Conservation (phyloP, 2,888 invertebrate genomes). For the Chesias legatella region DNA sequence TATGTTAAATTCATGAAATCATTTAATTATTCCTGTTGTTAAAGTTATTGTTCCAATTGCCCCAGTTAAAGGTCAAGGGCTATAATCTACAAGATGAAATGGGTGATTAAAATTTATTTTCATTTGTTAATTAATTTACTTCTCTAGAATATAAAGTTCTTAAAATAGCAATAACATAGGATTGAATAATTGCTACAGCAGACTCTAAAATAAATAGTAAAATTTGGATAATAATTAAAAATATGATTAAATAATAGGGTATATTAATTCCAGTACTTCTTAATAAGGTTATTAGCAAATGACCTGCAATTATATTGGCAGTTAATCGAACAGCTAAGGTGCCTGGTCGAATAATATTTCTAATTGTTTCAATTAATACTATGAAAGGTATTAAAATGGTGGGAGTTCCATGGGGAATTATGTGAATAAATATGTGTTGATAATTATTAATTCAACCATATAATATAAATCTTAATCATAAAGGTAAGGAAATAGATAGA, state of each 20-base stretch:
- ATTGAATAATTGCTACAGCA: constrained; percentile 83
- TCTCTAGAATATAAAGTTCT: constrained; percentile 84
- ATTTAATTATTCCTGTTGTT: constrained; percentile 81
- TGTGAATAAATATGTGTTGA: constrained; percentile 83
- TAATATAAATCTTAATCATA: constrained; percentile 84
- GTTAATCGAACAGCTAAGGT: constrained; percentile 85
- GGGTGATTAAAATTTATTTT: constrained; percentile 79
- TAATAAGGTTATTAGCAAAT: constrained; percentile 83
- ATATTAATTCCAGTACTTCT: constrained; percentile 54
- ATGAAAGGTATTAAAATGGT: constrained; percentile 84
- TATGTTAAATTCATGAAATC: constrained; percentile 80
- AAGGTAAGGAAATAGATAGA: constrained; percentile 78
- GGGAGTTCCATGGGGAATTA: constrained; percentile 86
- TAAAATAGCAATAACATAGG: constrained; percentile 84
- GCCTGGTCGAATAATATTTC: constrained; percentile 85
- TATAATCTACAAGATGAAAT: constrained; percentile 83
- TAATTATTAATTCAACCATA: constrained; percentile 83
- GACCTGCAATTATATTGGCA: constrained; percentile 89
- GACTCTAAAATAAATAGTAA: constrained; percentile 78
- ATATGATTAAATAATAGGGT: constrained; percentile 42
- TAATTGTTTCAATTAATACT: constrained; percentile 87
- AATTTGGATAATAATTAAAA: constrained; percentile 71
- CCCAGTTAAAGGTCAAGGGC: constrained; percentile 83
- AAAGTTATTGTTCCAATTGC: constrained; percentile 80
- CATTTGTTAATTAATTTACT: constrained; percentile 76